These are phyloP conservation scores for Zoroaster sp. DNA, from an alignment of 53 echinoderm and acorn worm genomes.

Conservation along the genomic window DNA sequence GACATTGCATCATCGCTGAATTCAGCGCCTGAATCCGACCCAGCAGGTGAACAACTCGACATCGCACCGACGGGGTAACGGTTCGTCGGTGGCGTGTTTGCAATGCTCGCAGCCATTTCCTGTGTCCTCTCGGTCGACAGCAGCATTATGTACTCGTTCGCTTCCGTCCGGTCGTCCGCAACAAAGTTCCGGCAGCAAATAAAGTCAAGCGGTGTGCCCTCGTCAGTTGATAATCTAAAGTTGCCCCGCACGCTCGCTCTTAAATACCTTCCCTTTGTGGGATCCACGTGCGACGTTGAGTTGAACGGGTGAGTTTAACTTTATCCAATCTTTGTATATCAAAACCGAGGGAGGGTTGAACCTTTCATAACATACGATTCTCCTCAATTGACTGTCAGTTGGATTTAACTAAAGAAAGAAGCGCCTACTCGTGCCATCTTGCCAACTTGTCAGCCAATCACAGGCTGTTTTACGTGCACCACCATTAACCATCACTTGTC, in stretches of 20 bases:
- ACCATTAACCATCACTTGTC: background rate
- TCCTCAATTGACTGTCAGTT: background rate
- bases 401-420: background rate
- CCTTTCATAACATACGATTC: conserved; percentile 20
- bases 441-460: conserved; percentile 21
- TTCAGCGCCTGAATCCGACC: conserved; percentile 58
- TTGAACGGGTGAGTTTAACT: conserved; percentile 39
- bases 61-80: conserved; percentile 11
- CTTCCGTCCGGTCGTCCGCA: conserved; percentile 50
- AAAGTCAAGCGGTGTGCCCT: conserved; percentile 43
- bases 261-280: conserved; percentile 30
- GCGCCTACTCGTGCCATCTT: background rate
- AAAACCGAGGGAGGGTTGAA: background rate
- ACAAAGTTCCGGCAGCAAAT: conserved; percentile 54
- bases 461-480: background rate
- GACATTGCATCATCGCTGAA: conserved; percentile 67
- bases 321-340: conserved; percentile 10
- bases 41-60: conserved; percentile 55
- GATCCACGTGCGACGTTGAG: conserved; percentile 34
- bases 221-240: conserved; percentile 36
- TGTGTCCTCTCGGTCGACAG: conserved; percentile 39
- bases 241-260: conserved; percentile 25
- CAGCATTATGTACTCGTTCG: conserved; percentile 40
- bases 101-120: conserved; percentile 41
- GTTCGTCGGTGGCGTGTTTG: conserved; percentile 32